Evolutionary conservation across 1,140 invertebrate species (phyloP).

Genomic region (Eriosoma lanigerum): DNA sequence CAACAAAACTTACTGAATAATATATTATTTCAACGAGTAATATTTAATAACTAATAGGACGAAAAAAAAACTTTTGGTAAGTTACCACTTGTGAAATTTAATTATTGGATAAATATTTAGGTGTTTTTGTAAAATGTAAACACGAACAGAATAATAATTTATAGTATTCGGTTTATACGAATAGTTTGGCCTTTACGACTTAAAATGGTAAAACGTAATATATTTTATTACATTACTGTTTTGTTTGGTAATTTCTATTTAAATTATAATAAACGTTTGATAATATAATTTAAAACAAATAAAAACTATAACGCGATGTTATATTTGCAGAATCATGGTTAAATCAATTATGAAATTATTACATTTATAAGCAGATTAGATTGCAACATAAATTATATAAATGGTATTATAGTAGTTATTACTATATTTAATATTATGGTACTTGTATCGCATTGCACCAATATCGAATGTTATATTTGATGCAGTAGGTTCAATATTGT

Average conservation of each 20-base stretch:
- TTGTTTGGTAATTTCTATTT: too few relatives aligned
- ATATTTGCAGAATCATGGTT: too few relatives aligned
- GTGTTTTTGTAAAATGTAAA: slow-evolving; percentile 15
- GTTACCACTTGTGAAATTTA: neutral
- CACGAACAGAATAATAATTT: slow-evolving; percentile 15
- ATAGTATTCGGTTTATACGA: neutral
- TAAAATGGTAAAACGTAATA: neutral
- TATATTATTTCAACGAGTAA: neutral
- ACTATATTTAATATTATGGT: neutral
- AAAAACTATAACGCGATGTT: too few relatives aligned
- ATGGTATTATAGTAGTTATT: neutral
- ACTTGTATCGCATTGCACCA: slow-evolving; percentile 31
- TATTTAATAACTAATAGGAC: neutral
- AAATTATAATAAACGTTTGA: too few relatives aligned
- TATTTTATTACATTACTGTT: neutral
- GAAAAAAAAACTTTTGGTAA: slow-evolving; percentile 8
- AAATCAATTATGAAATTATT: neutral
- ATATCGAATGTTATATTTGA: neutral
- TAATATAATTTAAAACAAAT: too few relatives aligned
- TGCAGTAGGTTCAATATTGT: neutral
- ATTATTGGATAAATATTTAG: neutral
- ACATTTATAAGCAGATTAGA: neutral
- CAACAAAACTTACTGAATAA: neutral
- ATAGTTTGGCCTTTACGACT: neutral
- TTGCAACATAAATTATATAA: neutral